phyloP scores from a whole-genome alignment of 2,797 vertebrate genomes.

The Typhlichthys eigenmanni region DNA sequence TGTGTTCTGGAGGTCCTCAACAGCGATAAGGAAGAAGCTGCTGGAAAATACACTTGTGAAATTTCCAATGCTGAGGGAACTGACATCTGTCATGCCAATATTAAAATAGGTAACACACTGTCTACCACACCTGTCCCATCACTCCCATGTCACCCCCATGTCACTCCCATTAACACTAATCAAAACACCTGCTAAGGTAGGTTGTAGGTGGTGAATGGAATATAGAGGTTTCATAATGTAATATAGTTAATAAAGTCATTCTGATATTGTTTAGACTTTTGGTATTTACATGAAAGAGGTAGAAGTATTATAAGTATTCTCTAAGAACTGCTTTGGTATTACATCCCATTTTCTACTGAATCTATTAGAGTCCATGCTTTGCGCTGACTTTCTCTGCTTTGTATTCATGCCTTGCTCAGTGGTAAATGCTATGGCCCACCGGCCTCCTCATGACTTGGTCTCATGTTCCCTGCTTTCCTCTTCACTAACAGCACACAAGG shows the following conservation, averaged over 20 bases:
- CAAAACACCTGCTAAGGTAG: no score
- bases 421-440: constrained; percentile 22
- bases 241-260: no score
- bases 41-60: constrained; percentile 87
- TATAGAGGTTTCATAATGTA: not conserved
- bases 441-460: constrained; percentile 19
- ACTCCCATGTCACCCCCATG: no score
- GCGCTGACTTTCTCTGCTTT: not conserved
- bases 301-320: no score
- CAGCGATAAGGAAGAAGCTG: constrained; percentile 72
- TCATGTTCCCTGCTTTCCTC: constrained; percentile 42
- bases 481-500: constrained; percentile 83
- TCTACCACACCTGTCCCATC: constrained; percentile 14
- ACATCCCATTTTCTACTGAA: not conserved
- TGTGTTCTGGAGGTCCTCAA: constrained; percentile 76
- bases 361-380: not conserved
- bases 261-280: no score
- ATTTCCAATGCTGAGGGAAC: constrained; percentile 83
- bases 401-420: constrained; percentile 2
- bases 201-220: constrained; percentile 7
- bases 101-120: constrained; percentile 52
- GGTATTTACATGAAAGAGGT: no score
- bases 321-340: no score
- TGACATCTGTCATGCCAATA: constrained; percentile 54
- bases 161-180: constrained; percentile 16